Evolutionary conservation across 2,113 vertebrate genomes (phyloP), one percentile per base, ranked within the genome.

Genomic region (Nannospalax galili): DNA sequence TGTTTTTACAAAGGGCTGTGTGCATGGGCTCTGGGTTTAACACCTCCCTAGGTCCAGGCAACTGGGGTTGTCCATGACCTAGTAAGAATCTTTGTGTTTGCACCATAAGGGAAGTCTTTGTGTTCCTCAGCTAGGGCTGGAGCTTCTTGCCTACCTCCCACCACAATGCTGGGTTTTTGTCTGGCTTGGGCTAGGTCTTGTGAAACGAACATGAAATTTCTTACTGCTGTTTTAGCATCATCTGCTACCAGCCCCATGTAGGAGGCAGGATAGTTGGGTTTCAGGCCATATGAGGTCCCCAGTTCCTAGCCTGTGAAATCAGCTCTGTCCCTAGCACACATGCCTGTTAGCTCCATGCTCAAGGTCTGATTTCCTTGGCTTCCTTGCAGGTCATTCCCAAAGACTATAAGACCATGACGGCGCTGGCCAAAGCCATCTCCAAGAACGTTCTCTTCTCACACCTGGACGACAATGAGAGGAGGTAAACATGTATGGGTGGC

Each of bases 351-450:
- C 6, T n/a, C 72, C 40, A 15, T 65, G 2, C 58, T 45, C 42
- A 35, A 0, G 0, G 16, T n/a, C 69, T 96, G 65, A 84, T 42
- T 1, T 1, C 0, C 2, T 24, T 42, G 37, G 9, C 42, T 72
- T 65, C 90, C 92, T 70, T 30, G 1, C 98, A 99, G 99, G 99
- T 99, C 95, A 99, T 99, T 97, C 99, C 99, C 69, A 99, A 99
- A 97, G 99, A 99, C 98, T 99, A 99, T 97, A 99, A 99, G 98
- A 99, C 99, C 9, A 99, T 99, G 99, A 99, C 99, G 0, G 99
- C 99, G 8, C 97, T 99, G 98, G 99, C 99, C 80, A 99, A 99
- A 96, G 99, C 99, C 96, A 99, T 99, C 95, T 99, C 99, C 96
- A 99, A 99, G 98, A 99, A 99, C 0, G 99, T 99, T 96, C 99